Conservation (phyloP, 2,797 vertebrate species). For the Knipowitschia caucasica region DNA sequence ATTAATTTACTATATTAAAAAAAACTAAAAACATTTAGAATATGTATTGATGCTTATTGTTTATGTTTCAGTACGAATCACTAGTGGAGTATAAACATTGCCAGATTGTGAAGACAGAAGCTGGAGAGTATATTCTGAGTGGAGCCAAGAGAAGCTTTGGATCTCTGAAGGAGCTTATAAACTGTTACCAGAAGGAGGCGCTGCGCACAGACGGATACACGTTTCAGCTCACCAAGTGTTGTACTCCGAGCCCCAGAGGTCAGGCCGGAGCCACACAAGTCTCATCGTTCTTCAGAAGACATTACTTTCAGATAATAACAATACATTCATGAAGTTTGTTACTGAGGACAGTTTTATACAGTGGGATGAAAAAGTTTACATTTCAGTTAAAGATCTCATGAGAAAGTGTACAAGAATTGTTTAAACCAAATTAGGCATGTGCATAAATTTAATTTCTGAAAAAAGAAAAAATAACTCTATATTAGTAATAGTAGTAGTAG, state of each 20-base stretch:
- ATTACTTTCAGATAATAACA: too few relatives aligned
- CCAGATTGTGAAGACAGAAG: slow-evolving; percentile 85
- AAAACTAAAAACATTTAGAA: background rate
- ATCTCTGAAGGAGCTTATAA: slow-evolving; percentile 87
- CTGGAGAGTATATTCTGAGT: slow-evolving; percentile 85
- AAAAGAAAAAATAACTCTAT: too few relatives aligned
- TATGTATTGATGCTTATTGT: background rate
- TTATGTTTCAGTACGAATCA: slow-evolving; percentile 66
- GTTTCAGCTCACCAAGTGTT: slow-evolving; percentile 93
- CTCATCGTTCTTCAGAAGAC: too few relatives aligned
- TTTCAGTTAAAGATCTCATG: too few relatives aligned
- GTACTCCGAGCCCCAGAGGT: slow-evolving; percentile 88
- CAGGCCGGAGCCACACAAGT: too few relatives aligned
- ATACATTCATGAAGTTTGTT: too few relatives aligned
- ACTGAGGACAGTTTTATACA: too few relatives aligned
- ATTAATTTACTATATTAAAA: background rate
- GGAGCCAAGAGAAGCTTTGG: slow-evolving; percentile 89
- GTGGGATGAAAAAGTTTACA: too few relatives aligned
- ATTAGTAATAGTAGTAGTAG: too few relatives aligned
- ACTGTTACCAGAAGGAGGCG: slow-evolving; percentile 96
- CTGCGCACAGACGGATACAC: slow-evolving; percentile 92
- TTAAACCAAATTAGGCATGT: too few relatives aligned
- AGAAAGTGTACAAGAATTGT: too few relatives aligned
- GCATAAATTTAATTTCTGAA: too few relatives aligned
- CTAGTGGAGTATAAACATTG: slow-evolving; percentile 91